Evolutionary conservation across 2,113 vertebrate genomes (phyloP).

Genomic region (Syngnathus scovelli): DNA sequence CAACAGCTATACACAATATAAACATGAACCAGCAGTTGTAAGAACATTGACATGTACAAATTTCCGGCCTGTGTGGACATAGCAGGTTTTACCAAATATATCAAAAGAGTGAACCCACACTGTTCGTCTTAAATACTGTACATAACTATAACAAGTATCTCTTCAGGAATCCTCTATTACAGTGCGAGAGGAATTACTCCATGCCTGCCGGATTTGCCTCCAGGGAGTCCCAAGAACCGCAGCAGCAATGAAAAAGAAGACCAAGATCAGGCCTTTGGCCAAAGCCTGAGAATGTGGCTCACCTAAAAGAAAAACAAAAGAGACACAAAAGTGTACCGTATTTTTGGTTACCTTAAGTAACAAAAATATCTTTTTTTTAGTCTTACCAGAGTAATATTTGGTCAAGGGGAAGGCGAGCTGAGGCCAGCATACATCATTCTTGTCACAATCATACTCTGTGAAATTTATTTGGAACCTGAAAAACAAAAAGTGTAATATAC

Average conservation of each 20-base stretch:
- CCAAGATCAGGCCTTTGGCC: conserved; percentile 80
- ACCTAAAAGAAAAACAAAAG: conserved; percentile 60
- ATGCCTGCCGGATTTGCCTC: conserved; percentile 65
- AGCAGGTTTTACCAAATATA: neutral
- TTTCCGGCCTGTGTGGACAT: neutral
- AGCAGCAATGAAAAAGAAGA: conserved; percentile 69
- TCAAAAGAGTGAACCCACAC: neutral
- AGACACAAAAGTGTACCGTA: neutral
- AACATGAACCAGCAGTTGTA: neutral
- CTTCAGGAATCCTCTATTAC: conserved; percentile 17
- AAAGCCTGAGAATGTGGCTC: conserved; percentile 77
- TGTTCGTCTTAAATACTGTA: neutral
- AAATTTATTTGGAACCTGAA: conserved; percentile 86
- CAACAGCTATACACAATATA: conserved; percentile 18
- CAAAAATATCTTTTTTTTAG: neutral
- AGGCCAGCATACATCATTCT: conserved; percentile 91
- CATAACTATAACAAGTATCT: neutral
- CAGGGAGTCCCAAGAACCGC: conserved; percentile 75
- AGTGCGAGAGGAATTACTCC: conserved; percentile 25
- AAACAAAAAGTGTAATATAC: neutral
- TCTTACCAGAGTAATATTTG: conserved; percentile 82
- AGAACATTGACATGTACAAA: neutral
- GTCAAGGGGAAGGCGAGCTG: conserved; percentile 86
- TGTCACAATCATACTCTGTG: conserved; percentile 88
- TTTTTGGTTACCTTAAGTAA: neutral